phyloP scores from a whole-genome alignment of 1,140 invertebrate species.

The Cyrtorhinus lividipennis region DNA sequence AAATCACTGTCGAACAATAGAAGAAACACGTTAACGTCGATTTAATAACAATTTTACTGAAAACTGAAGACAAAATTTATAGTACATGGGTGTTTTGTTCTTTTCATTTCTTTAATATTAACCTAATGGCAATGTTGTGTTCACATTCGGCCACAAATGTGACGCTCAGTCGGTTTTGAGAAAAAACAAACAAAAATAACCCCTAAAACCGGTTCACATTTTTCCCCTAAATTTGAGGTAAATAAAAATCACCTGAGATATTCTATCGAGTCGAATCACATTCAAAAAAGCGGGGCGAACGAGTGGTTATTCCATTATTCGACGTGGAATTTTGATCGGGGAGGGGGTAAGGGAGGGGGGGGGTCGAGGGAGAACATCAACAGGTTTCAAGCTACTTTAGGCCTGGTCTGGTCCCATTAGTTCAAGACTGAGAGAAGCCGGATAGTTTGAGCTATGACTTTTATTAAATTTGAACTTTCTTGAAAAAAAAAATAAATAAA shows the following conservation, averaged over 20 bases:
- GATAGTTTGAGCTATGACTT: background rate
- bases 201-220: background rate
- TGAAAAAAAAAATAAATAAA: constrained; percentile 15
- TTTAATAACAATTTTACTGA: background rate
- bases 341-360: background rate
- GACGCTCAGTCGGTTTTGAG: background rate
- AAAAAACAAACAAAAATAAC: background rate
- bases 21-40: constrained; percentile 14
- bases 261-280: too few species aligned
- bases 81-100: too few species aligned
- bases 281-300: background rate
- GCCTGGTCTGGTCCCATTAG: constrained; percentile 17
- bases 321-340: background rate
- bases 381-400: constrained; percentile 15
- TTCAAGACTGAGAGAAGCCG: background rate
- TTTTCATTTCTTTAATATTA: background rate
- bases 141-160: too few species aligned
- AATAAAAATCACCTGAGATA: too few species aligned
- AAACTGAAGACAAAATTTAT: too few species aligned
- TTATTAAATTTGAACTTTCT: background rate
- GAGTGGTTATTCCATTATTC: background rate
- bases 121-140: background rate
- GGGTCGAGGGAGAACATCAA: background rate
- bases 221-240: too few species aligned
- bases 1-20: constrained; percentile 16